These are phyloP conservation scores for Coregonus clupeaformis DNA, from an alignment of 2,113 vertebrate genomes.

Conservation along the genomic window DNA sequence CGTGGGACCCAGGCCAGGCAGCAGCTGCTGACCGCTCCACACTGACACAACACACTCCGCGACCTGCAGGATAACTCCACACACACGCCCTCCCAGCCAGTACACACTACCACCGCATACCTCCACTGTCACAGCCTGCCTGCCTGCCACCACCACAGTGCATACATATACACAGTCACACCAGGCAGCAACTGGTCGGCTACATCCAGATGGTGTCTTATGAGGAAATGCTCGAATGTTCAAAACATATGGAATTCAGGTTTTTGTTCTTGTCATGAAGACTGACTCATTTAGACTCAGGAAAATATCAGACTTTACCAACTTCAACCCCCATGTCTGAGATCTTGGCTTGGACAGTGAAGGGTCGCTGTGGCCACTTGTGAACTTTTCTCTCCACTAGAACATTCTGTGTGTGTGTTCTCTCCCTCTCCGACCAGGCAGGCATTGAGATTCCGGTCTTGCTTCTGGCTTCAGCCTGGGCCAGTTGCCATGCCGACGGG, in stretches of 20 bases:
- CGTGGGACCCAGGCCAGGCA: conserved; percentile 90
- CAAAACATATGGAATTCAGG: neutral
- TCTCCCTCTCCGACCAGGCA: conserved; percentile 31
- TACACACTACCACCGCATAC: conserved; percentile 59
- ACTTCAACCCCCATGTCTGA: neutral
- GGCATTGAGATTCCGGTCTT: conserved; percentile 80
- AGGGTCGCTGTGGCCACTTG: conserved; percentile 62
- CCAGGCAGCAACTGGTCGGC: neutral
- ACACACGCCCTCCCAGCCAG: neutral
- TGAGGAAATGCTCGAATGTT: neutral
- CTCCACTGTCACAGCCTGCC: conserved; percentile 37
- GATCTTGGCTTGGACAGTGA: conserved; percentile 14
- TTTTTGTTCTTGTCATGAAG: neutral
- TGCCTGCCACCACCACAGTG: neutral
- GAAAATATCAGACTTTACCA: neutral
- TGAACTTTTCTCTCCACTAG: conserved; percentile 66
- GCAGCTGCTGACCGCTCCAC: conserved; percentile 91
- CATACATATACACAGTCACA: conserved; percentile 43
- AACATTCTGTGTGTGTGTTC: conserved; percentile 62
- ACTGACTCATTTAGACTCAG: neutral
- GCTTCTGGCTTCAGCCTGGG: conserved; percentile 72
- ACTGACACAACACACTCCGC: conserved; percentile 72
- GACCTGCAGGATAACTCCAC: conserved; percentile 48
- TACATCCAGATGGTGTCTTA: neutral
- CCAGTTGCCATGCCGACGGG: conserved; percentile 77